A percentile compares a stretch with the other conserved stretches of the same genome.
Evolutionary conservation across 2,888 invertebrate genomes (phyloP).

Genomic region (Archaeoteleia sp.): DNA sequence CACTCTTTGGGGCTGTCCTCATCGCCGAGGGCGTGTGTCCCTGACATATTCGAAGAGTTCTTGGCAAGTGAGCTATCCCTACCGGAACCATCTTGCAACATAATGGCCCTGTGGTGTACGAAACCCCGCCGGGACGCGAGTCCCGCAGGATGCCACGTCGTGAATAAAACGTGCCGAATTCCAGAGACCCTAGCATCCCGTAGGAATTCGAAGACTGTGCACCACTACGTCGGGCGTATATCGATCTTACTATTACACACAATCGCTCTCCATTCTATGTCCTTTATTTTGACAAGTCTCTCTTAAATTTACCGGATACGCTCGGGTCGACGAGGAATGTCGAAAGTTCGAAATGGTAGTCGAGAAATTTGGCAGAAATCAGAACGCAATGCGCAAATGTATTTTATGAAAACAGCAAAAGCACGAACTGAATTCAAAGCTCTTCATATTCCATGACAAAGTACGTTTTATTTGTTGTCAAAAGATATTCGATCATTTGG

Average conservation of each 20-base stretch:
- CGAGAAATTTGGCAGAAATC: constrained; percentile 47
- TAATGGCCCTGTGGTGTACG: constrained; percentile 51
- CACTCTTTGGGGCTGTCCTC: constrained; percentile 13
- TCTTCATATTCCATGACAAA: constrained; percentile 9
- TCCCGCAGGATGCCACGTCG: constrained; percentile 46
- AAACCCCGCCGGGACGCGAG: constrained; percentile 36
- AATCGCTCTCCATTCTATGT: constrained; percentile 52
- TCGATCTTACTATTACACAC: constrained; percentile 53
- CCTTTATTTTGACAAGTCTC: constrained; percentile 53
- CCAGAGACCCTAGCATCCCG: constrained; percentile 47
- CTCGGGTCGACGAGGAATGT: constrained; percentile 39
- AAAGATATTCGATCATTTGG: too few species aligned
- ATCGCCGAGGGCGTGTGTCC: constrained; percentile 17
- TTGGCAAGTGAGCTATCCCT: constrained; percentile 51
- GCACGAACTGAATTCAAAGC: constrained; percentile 9
- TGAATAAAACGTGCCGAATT: constrained; percentile 55
- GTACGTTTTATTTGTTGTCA: constrained; percentile 5
- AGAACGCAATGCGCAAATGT: constrained; percentile 33
- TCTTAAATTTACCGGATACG: constrained; percentile 46
- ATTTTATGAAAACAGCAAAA: constrained; percentile 31
- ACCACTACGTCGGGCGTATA: constrained; percentile 38
- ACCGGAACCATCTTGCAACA: constrained; percentile 38
- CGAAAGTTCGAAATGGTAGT: constrained; percentile 41
- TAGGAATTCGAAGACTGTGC: constrained; percentile 50
- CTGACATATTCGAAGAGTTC: constrained; percentile 44